These are phyloP conservation scores for Acleris laterana DNA, from an alignment of 2,888 invertebrate genomes.

Conservation along the genomic window DNA sequence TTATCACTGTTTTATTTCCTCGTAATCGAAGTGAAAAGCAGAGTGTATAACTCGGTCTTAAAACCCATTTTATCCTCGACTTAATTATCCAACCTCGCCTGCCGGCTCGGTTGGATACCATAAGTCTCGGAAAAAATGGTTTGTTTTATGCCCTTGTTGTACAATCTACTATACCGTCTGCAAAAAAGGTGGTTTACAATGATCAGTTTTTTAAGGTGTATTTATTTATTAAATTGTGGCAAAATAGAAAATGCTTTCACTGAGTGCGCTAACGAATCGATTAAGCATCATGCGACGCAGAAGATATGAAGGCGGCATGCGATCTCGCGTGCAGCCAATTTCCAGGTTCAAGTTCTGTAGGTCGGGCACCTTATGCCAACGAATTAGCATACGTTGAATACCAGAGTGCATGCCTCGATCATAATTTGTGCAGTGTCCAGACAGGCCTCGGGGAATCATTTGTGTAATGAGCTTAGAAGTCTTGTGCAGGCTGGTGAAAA, in stretches of 20 bases:
- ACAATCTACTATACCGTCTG: too few relatives aligned
- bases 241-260: constrained; percentile 48
- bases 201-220: too few relatives aligned
- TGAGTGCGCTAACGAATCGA: constrained; percentile 57
- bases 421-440: constrained; percentile 16
- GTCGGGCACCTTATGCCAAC: constrained; percentile 56
- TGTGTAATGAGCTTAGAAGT: constrained; percentile 16
- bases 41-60: too few relatives aligned
- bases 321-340: constrained; percentile 61
- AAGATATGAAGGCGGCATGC: constrained; percentile 51
- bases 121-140: too few relatives aligned
- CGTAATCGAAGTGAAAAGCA: too few relatives aligned
- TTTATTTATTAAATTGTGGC: too few relatives aligned
- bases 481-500: background rate
- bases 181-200: too few relatives aligned
- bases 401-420: constrained; percentile 22
- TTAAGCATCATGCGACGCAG: constrained; percentile 59
- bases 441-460: constrained; percentile 25
- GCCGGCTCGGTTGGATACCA: too few relatives aligned
- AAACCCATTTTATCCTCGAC: too few relatives aligned
- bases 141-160: too few relatives aligned
- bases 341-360: constrained; percentile 52
- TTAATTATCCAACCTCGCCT: too few relatives aligned
- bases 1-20: too few relatives aligned
- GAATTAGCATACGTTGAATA: constrained; percentile 33